Conservation (phyloP, 2,888 invertebrate species). For the Amphipoea oculea region DNA sequence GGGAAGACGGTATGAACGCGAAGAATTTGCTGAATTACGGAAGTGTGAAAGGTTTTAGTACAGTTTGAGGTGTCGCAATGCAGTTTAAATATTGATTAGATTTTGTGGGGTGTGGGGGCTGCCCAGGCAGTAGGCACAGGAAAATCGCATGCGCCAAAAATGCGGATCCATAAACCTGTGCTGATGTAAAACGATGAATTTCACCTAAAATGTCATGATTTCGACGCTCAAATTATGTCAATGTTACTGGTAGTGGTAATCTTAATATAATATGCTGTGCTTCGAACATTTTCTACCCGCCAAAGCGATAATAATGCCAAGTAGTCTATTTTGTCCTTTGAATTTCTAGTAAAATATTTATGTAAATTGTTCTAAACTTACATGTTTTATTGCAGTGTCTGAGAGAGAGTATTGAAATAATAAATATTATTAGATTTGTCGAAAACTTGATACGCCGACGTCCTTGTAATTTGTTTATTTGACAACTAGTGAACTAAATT, state of each 20-base stretch:
- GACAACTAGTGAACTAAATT: no score
- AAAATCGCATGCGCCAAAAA: neutral
- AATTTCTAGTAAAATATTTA: neutral
- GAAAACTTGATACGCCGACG: neutral
- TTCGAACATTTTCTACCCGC: slow-evolving; percentile 32
- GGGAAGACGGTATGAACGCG: no score
- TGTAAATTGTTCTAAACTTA: slow-evolving; percentile 30
- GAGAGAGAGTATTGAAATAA: neutral
- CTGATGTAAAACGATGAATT: neutral
- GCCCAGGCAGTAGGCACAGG: no score
- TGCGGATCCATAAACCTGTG: neutral
- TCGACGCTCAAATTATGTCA: neutral
- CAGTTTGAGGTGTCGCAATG: neutral
- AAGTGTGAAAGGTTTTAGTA: neutral
- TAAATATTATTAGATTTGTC: neutral
- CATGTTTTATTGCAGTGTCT: slow-evolving; percentile 1
- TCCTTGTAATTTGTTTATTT: neutral
- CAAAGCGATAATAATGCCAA: neutral
- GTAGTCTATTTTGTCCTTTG: neutral
- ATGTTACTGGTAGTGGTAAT: neutral
- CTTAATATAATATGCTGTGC: neutral
- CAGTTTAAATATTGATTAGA: neutral
- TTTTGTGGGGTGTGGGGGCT: neutral
- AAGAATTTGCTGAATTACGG: neutral
- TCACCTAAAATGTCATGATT: neutral